Base-by-base conservation (phyloP, 2,888 invertebrate genomes). In the Eutolmus rufibarbis region DNA sequence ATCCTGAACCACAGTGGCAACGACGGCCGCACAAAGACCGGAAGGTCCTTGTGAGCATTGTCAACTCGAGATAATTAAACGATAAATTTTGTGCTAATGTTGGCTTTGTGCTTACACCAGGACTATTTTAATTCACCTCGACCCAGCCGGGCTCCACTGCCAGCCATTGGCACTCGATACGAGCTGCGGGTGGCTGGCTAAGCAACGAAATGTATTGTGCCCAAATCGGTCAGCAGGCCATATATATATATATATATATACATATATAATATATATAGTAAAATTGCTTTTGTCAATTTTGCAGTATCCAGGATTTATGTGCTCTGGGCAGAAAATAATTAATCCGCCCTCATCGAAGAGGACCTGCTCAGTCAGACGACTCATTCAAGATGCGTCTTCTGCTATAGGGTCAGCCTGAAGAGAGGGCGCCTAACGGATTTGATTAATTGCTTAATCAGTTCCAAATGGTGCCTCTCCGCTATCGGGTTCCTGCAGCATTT, bases 211-310 rank as follows among this genome's bases (percentile, higher is more conserved):
- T 57, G 56, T 86, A 23, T 86, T 51, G 78, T 19, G 56, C 34
- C 31, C 14, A 43, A n/a, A 9, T 23, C 46, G 77, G 51, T 57
- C 51, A 43, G 51, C 51, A 51, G n/a, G 51, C 51, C 51, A n/a
- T 19, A 19, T 51, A 51, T 51, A 7, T 19, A 51, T 51, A n/a
- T 51, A n/a, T 1, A 51, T n/a, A n/a, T 7, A 51, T 51, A 5
- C 2, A 51, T 19, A 28, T 43, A 23, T 23, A 77, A 23, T 31
- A 8, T 76, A 74, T 37, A 31, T 37, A 77, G 57, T 86, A 77
- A 86, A 86, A 31, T 86, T 28, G 85, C 84, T 86, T 86, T 86
- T 86, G 86, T 86, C 86, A 78, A 86, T 86, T 86, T 86, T 86
- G 86, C 86, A 86, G 77, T 77, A 86, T 86, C 77, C 46, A 78